Evolutionary conservation across 2,113 vertebrate genomes (phyloP), one percentile per base, ranked within the genome.

Genomic region (Leucopsar rothschildi): DNA sequence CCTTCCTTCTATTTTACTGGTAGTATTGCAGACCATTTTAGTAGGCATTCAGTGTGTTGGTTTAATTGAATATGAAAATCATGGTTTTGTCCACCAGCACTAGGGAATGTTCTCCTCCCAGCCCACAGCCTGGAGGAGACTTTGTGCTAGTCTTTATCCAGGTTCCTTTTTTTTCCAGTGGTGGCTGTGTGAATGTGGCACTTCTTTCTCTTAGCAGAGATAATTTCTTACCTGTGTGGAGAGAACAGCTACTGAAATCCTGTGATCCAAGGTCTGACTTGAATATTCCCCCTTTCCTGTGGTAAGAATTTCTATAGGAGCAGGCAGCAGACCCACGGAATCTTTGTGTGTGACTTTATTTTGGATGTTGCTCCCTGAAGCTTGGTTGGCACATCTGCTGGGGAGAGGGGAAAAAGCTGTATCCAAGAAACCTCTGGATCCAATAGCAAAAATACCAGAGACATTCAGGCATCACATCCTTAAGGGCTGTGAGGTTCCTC

Each of bases 331-430:
- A 25, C 45, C 37, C 23, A 11, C 3, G 1, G 29, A 35, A 50
- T 15, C 33, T 60, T 56, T 0, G 0, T 14, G 19, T 35, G 25
- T 20, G 37, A 28, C 14, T 84, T 80, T 4, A 21, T 42, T 85
- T 39, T 47, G 39, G 49, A 4, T 49, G 16, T 53, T n/a, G 7
- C 35, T 66, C 22, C 49, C 53, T 57, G 47, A 25, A 92, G 8
- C 14, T 40, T 35, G 64, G 10, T 35, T 55, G 82, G 39, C 49
- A 31, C 27, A n/a, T 56, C 47, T 60, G 1, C 10, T 20, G 63
- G 39, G 5, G 37, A 44, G 21, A 68, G 5, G 33, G 28, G 28
- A 24, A 31, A 53, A 44, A 70, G 18, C 52, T 76, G 39, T 25
- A 50, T 73, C 35, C 52, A 50, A 75, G 66, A 89, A 70, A 75